A percentile compares a stretch with the other conserved stretches of the same genome.
Conservation (phyloP, 2,797 vertebrate genomes). For the Glossophaga mutica region DNA sequence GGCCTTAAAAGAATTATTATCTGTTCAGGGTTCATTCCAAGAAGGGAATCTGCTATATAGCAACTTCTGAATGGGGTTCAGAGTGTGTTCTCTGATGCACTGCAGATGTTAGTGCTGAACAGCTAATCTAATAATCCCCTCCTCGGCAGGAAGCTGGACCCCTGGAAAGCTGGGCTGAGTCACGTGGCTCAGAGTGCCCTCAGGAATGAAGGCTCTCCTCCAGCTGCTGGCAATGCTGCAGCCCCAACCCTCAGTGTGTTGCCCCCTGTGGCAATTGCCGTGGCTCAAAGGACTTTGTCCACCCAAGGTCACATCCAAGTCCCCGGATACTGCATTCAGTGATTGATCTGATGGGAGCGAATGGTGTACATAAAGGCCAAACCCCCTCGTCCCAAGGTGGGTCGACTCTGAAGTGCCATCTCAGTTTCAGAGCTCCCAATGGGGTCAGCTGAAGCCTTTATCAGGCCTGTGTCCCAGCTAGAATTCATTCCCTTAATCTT, state of each 20-base stretch:
- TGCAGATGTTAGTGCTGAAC: not conserved
- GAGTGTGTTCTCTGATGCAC: not conserved
- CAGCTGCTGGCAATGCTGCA: not conserved
- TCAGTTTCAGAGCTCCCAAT: too few species aligned
- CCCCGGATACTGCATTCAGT: fast-evolving
- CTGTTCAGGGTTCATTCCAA: not conserved
- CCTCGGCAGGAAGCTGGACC: not conserved
- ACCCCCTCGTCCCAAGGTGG: not conserved
- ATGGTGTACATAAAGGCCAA: not conserved
- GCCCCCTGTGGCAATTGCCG: fast-evolving
- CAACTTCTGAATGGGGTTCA: not conserved
- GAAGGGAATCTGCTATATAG: not conserved
- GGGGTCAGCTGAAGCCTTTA: too few species aligned
- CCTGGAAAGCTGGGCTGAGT: not conserved
- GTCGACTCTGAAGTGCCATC: not conserved
- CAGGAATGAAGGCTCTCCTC: not conserved
- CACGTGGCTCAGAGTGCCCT: not conserved
- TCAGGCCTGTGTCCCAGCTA: not conserved
- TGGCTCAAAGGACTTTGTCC: not conserved
- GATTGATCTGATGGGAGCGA: too few species aligned
- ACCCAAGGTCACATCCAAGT: not conserved
- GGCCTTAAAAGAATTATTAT: not conserved
- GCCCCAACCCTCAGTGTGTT: not conserved
- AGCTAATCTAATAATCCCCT: not conserved
- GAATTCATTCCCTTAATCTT: not conserved